These are phyloP conservation scores for Neomicropteryx cornuta DNA, from an alignment of 1,140 invertebrate species.

Conservation along the genomic window DNA sequence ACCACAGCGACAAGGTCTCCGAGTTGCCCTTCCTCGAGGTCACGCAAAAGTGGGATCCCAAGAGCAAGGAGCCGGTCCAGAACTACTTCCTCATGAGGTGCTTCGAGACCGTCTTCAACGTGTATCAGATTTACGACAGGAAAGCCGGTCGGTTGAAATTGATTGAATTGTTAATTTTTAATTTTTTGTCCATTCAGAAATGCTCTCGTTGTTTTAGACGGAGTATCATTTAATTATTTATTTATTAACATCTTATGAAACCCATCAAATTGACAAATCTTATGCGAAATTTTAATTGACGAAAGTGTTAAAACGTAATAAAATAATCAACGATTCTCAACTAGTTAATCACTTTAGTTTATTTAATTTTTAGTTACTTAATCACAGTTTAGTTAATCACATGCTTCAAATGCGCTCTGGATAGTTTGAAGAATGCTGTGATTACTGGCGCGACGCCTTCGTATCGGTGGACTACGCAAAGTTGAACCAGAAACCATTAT, in stretches of 20 bases:
- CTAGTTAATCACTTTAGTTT: too few species aligned
- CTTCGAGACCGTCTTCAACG: conserved; percentile 35
- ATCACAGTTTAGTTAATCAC: too few species aligned
- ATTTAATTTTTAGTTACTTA: too few species aligned
- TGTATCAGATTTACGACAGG: conserved; percentile 39
- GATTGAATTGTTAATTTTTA: neutral
- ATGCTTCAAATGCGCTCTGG: too few species aligned
- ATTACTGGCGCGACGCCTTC: too few species aligned
- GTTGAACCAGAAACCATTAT: too few species aligned
- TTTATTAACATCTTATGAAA: neutral
- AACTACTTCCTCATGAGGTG: conserved; percentile 36
- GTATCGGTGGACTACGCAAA: too few species aligned
- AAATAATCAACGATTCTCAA: too few species aligned
- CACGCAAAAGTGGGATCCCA: conserved; percentile 33
- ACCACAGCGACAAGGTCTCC: conserved; percentile 30
- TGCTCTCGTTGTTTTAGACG: neutral
- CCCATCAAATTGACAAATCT: neutral
- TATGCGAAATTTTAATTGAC: too few species aligned
- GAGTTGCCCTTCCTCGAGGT: conserved; percentile 37
- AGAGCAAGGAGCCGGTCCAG: conserved; percentile 30
- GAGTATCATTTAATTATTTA: neutral
- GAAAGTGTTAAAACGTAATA: too few species aligned
- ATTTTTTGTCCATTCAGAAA: neutral
- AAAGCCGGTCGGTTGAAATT: conserved; percentile 24
- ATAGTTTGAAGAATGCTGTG: too few species aligned